Base-by-base conservation (phyloP, 2,888 invertebrate species). In the Machimus atricapillus region DNA sequence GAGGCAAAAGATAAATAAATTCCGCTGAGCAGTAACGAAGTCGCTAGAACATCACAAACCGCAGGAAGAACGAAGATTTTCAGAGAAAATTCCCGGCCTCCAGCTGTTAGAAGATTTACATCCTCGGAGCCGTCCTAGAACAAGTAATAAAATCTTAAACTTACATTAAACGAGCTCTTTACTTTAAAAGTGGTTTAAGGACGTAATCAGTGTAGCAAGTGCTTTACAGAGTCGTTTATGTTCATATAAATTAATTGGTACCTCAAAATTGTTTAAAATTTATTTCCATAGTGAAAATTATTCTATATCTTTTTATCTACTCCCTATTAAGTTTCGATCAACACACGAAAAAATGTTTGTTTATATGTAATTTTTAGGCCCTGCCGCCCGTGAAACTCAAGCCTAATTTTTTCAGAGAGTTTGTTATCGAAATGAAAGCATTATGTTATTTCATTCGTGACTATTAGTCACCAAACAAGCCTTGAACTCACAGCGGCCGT, bases 21-120 rank as follows among this genome's bases (percentile, higher is more conserved):
- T 6, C 98, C 98, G 79, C 98, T 94, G 91, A 98, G 98, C 96
- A 98, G 97, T 40, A 97, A 94, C 0, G 97, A 96, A 0, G 98
- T 98, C 1, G 96, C 97, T 87, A 96, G 93, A 94, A 97, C 96
- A 92, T 99, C 98, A 92, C 97, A 97, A 92, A 97, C 93, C 0
- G 98, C 97, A 0, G 99, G 97, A 31, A 97, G 94, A 89, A 97
- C 93, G 90, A 99, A 94, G 88, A 97, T 94, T 12, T 96, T 93
- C 0, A 96, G 96, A 90, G 95, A 97, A 91, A 98, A 97, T 89
- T 94, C 94, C 87, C 95, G 94, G 89, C 95, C 95, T 37, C 96
- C 97, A 90, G 94, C 94, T 0, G 95, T 95, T n/a, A 97, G 92
- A 6, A 94, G 91, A 87, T 94, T 93, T 34, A 93, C 94, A 89